Conservation (phyloP, 2,113 vertebrate species). For the Albula goreensis region DNA sequence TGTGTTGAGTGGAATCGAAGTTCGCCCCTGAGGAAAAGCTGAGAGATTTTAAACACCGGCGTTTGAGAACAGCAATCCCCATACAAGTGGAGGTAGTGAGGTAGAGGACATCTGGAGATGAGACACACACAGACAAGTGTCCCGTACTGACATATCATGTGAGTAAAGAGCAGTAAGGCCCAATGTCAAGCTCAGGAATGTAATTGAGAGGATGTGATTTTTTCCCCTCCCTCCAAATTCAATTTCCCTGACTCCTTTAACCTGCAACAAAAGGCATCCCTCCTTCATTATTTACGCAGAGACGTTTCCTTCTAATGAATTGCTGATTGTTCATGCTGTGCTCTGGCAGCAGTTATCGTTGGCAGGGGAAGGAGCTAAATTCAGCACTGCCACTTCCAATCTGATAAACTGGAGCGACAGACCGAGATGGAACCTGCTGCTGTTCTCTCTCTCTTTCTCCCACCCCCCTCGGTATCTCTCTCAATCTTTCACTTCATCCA, state of each 20-base stretch:
- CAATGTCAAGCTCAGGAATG: neutral
- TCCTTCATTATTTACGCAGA: constrained; percentile 16
- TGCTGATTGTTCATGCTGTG: constrained; percentile 19
- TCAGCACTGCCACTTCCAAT: constrained; percentile 29
- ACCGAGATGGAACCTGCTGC: neutral
- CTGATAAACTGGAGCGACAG: constrained; percentile 17
- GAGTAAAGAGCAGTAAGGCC: neutral
- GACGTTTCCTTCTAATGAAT: constrained; percentile 27
- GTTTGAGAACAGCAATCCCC: neutral
- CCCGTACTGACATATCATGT: neutral
- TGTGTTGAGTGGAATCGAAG: neutral
- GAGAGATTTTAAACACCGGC: neutral
- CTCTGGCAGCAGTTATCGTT: constrained; percentile 15
- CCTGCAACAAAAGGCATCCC: constrained; percentile 3
- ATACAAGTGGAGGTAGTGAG: neutral
- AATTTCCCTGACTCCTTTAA: constrained; percentile 22
- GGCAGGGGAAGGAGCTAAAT: constrained; percentile 23
- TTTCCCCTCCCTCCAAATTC: neutral
- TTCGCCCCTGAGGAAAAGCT: neutral
- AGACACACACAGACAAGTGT: neutral
- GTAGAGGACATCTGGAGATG: neutral
- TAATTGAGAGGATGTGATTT: neutral
- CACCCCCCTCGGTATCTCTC: neutral
- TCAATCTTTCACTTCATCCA: neutral
- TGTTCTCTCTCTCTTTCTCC: neutral